phyloP scores from a whole-genome alignment of 1,140 invertebrate genomes.

The Dreissena rostriformis region DNA sequence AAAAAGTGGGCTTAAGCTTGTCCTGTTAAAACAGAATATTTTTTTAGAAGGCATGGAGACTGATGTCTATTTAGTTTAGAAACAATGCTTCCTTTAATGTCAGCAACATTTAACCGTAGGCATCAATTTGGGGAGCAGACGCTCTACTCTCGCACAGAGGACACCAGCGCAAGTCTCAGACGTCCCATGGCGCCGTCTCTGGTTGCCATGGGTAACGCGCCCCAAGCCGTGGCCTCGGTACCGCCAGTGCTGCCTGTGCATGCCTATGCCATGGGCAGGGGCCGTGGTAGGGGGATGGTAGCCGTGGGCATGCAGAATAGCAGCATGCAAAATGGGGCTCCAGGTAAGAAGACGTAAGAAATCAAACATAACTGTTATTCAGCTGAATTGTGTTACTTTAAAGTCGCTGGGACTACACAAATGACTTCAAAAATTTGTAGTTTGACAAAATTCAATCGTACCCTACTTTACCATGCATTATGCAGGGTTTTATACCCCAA shows the following conservation, averaged over 20 bases:
- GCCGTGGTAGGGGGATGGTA: background rate
- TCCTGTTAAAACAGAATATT: too few relatives aligned
- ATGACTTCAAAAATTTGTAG: background rate
- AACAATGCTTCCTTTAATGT: background rate
- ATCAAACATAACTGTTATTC: background rate
- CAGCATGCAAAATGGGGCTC: background rate
- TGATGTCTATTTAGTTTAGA: too few relatives aligned
- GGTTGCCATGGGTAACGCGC: conserved; percentile 4
- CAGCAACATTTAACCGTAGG: background rate
- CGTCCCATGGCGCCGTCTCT: conserved; percentile 25
- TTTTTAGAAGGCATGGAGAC: too few relatives aligned
- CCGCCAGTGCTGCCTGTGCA: conserved; percentile 16
- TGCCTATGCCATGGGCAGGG: conserved; percentile 33
- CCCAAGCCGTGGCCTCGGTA: background rate
- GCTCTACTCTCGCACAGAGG: background rate
- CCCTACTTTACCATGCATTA: background rate
- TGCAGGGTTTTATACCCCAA: background rate
- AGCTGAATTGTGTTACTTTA: background rate
- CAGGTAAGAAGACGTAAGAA: background rate
- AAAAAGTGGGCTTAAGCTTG: too few relatives aligned
- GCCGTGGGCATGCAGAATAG: background rate
- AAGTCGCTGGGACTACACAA: background rate
- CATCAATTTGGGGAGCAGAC: background rate
- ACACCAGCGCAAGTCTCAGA: conserved; percentile 7
- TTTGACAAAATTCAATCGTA: too few relatives aligned